Percentiles rank a stretch among this genome's conserved stretches.
phyloP scores from a whole-genome alignment of 2,888 invertebrate genomes.

The Xanthia togata region DNA sequence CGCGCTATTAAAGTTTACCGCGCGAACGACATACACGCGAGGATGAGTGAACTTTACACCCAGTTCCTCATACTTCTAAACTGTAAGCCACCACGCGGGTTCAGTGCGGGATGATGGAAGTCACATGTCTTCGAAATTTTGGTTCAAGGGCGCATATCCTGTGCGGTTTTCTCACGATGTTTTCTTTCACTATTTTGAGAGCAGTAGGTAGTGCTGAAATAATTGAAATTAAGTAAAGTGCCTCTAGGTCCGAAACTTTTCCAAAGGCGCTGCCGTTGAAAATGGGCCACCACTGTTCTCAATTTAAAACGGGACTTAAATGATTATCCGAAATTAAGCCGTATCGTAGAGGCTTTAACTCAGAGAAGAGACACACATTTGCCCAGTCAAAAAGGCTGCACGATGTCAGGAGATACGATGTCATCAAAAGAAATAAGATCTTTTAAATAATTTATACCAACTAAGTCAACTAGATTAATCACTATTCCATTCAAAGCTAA shows the following conservation, averaged over 20 bases:
- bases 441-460: neutral
- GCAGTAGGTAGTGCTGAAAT: neutral
- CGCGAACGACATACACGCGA: no score
- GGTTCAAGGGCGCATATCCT: no score
- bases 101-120: neutral
- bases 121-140: neutral
- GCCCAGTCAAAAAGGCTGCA: neutral
- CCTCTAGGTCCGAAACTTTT: neutral
- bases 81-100: neutral
- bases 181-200: neutral
- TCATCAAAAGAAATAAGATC: neutral
- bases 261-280: neutral
- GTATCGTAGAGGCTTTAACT: neutral
- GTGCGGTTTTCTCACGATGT: neutral
- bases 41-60: no score
- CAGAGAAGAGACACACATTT: neutral
- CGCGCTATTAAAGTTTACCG: no score
- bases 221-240: neutral
- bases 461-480: slow-evolving; percentile 4
- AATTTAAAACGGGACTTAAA: neutral
- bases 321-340: neutral
- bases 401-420: neutral
- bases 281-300: neutral
- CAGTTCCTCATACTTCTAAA: no score
- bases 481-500: slow-evolving; percentile 19